A percentile compares a stretch with the other conserved stretches of the same genome.
Conservation (phyloP, 1,140 invertebrate species). For the Lerema accius region DNA sequence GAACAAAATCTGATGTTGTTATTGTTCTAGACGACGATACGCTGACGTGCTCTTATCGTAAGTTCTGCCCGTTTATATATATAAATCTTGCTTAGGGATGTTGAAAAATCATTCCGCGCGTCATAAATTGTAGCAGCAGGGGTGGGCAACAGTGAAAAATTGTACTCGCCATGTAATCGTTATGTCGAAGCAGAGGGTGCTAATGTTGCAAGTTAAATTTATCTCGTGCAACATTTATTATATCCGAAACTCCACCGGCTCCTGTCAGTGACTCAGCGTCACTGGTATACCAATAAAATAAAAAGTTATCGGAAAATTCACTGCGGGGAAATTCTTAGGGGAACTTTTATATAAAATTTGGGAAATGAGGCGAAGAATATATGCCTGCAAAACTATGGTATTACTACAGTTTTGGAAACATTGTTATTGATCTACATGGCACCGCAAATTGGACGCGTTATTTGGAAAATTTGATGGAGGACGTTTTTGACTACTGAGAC, state of each 20-base stretch:
- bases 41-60: slow-evolving; percentile 28
- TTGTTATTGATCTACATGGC: neutral
- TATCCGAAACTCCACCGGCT: slow-evolving; percentile 48
- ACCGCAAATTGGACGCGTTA: neutral
- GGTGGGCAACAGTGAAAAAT: slow-evolving; percentile 67
- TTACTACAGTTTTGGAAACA: neutral
- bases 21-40: no score
- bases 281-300: slow-evolving; percentile 31
- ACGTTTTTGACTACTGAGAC: no score
- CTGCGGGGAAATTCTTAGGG: slow-evolving; percentile 23
- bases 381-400: neutral
- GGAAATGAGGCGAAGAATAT: slow-evolving; percentile 5
- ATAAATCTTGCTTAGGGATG: slow-evolving; percentile 65
- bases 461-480: no score
- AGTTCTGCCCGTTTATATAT: slow-evolving; percentile 64
- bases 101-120: slow-evolving; percentile 70
- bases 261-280: slow-evolving; percentile 47
- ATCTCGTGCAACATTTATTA: slow-evolving; percentile 71
- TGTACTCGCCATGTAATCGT: slow-evolving; percentile 65
- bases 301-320: slow-evolving; percentile 35
- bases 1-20: no score
- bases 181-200: slow-evolving; percentile 61
- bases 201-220: slow-evolving; percentile 71
- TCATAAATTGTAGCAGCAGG: slow-evolving; percentile 68
- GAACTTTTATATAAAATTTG: slow-evolving; percentile 30